Base-by-base conservation (phyloP, 2,113 vertebrate genomes). In the Amia ocellicauda region DNA sequence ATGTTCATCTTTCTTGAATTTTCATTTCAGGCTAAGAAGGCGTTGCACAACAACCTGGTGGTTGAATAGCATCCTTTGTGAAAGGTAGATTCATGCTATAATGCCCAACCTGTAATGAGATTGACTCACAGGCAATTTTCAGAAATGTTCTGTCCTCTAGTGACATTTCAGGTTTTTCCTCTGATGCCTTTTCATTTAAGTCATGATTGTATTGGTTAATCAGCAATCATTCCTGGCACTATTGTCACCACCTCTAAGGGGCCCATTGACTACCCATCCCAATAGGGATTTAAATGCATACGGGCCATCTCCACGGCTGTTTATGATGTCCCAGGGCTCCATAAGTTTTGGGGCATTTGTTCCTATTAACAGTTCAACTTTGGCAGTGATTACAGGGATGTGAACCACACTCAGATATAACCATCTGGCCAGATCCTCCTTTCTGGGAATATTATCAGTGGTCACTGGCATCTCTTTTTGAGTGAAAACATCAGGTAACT, bases 301-400 rank as follows among this genome's bases (percentile, higher is more conserved):
- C 8, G 56, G 64, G 1, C 69, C 69, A 10, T 28, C 40, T 19
- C 58, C 11, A 1, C 40, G 28, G 27, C 55, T 55, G 1, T 20
- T 4, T 8, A 71, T 54, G 13, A 67, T 41, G 3, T 67, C 22
- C 49, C 29, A 50, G 40, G 66, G 59, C 17, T 73, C 62, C 59
- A 69, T 10, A 2, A 58, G 60, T 14, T 54, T 57, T 19, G 63
- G 45, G 2, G 62, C 49, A 45, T 60, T 60, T 24, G 3, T 20
- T 4, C 64, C 60, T 13, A 66, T 73, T 49, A 69, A n/a, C 10
- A 66, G 45, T 13, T 60, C 50, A 28, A 72, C 64, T 23, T 51
- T 58, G 58, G 49, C 67, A 71, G 63, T 63, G 64, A 49, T 69
- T 19, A 57, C 5, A n/a, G 50, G 51, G 70, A 78, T 54, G 64